phyloP scores from a whole-genome alignment of 2,797 vertebrate genomes.

The Miichthys miiuy region DNA sequence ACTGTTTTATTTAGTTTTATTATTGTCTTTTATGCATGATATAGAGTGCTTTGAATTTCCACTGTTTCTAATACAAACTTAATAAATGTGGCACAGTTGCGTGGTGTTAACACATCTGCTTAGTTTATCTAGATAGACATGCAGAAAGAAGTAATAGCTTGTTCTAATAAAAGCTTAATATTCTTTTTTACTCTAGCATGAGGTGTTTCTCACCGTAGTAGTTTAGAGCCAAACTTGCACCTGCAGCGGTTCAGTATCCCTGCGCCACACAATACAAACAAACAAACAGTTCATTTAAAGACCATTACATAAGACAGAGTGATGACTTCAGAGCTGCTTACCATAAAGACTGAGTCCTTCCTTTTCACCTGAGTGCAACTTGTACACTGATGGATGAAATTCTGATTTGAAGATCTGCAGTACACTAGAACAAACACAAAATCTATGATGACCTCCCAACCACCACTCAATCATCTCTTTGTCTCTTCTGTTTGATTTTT shows the following conservation, averaged over 20 bases:
- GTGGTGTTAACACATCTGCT: neutral
- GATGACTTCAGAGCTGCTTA: slow-evolving; percentile 51
- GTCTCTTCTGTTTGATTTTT: neutral
- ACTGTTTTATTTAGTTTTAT: neutral
- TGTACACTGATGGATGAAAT: slow-evolving; percentile 95
- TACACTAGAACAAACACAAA: slow-evolving; percentile 81
- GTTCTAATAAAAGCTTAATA: neutral
- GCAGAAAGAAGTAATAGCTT: neutral
- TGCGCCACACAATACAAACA: slow-evolving; percentile 64
- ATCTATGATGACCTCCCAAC: neutral
- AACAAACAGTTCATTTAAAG: neutral
- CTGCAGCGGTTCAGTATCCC: slow-evolving; percentile 94
- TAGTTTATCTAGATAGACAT: neutral
- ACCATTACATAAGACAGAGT: neutral
- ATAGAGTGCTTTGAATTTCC: neutral
- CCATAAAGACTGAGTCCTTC: slow-evolving; percentile 97
- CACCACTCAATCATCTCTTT: neutral
- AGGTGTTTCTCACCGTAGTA: slow-evolving; percentile 86
- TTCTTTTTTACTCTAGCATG: neutral
- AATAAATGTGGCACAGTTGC: neutral
- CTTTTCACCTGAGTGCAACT: slow-evolving; percentile 93
- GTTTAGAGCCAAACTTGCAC: slow-evolving; percentile 92
- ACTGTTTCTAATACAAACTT: neutral
- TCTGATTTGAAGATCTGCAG: slow-evolving; percentile 98
- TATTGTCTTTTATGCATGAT: neutral